Evolutionary conservation across 2,797 vertebrate species (phyloP).

Genomic region (Clarias fuscus): DNA sequence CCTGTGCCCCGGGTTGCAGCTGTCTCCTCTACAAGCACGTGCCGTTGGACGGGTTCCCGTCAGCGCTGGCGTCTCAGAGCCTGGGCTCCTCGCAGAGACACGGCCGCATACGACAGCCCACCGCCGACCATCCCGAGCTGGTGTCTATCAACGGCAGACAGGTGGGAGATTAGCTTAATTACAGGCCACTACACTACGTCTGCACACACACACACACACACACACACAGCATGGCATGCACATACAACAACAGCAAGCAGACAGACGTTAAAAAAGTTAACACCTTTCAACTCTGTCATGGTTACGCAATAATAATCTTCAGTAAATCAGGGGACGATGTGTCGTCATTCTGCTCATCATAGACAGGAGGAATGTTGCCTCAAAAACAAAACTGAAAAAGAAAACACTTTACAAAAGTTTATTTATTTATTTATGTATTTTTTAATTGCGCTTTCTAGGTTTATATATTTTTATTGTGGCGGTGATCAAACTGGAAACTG

Average conservation of each 20-base stretch:
- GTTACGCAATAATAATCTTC: background rate
- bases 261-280: background rate
- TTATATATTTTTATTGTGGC: too few species aligned
- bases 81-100: conserved; percentile 69
- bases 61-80: conserved; percentile 76
- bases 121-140: conserved; percentile 79
- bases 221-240: conserved; percentile 1
- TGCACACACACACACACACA: background rate
- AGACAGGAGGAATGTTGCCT: background rate
- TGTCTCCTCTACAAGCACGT: conserved; percentile 89
- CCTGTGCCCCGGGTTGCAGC: conserved; percentile 67
- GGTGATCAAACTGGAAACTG: too few species aligned
- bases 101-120: conserved; percentile 70
- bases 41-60: conserved; percentile 82
- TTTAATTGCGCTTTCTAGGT: too few species aligned
- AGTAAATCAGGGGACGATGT: background rate
- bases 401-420: too few species aligned
- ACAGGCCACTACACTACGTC: background rate
- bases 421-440: too few species aligned
- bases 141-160: conserved; percentile 80
- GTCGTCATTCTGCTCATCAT: background rate
- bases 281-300: background rate
- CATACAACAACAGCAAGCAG: background rate
- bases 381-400: too few species aligned
- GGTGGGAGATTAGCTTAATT: conserved; percentile 69